phyloP scores from a whole-genome alignment of 2,888 invertebrate species.

The Entomobrya proxima region DNA sequence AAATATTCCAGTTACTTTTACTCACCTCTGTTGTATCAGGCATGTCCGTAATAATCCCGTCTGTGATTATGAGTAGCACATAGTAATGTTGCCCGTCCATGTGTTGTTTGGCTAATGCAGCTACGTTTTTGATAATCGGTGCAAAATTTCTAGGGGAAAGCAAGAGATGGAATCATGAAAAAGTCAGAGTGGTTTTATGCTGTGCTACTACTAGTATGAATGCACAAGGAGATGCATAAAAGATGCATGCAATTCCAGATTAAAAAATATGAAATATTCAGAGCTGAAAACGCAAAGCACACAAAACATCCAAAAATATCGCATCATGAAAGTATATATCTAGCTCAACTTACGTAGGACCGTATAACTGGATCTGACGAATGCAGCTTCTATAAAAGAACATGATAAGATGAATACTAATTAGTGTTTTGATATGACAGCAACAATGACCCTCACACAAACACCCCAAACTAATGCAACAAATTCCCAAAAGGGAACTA shows the following conservation, averaged over 20 bases:
- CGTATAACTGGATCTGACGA: conserved; percentile 79
- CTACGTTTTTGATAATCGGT: conserved; percentile 79
- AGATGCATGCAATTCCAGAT: too few species aligned
- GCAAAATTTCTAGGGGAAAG: conserved; percentile 78
- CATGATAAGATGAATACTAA: not conserved
- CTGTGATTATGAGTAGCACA: conserved; percentile 80
- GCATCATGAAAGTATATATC: not conserved
- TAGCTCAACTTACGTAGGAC: conserved; percentile 78
- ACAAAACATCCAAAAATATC: not conserved
- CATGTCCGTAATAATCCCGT: conserved; percentile 81
- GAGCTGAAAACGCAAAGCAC: too few species aligned
- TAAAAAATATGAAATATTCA: too few species aligned
- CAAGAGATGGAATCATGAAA: not conserved
- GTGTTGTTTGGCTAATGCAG: conserved; percentile 76
- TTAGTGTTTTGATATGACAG: conserved; percentile 21
- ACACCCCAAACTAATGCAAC: too few species aligned
- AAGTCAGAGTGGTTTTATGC: too few species aligned
- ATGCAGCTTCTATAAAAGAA: conserved; percentile 78
- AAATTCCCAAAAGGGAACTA: too few species aligned
- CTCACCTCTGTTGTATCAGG: conserved; percentile 78
- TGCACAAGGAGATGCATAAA: too few species aligned
- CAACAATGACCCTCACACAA: too few species aligned
- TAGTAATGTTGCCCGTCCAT: conserved; percentile 79
- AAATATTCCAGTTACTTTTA: too few species aligned
- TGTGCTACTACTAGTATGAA: too few species aligned